Evolutionary conservation across 2,797 vertebrate species (phyloP).

Genomic region (Danio choprae): DNA sequence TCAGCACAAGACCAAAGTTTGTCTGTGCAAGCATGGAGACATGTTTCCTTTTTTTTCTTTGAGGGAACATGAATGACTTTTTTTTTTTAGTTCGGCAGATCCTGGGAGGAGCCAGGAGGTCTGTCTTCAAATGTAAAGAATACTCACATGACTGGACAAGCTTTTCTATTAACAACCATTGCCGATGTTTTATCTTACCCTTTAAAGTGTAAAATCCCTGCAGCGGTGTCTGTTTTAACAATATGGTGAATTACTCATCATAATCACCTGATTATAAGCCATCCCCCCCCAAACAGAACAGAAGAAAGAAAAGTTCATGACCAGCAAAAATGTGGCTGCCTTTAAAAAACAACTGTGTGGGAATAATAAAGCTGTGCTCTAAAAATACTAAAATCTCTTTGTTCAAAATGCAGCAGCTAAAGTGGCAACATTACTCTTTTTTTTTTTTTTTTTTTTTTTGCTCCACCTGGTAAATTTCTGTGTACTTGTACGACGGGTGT

Average conservation of each 20-base stretch:
- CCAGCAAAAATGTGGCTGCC: slow-evolving; percentile 65
- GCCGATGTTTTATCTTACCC: slow-evolving; percentile 49
- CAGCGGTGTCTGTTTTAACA: slow-evolving; percentile 72
- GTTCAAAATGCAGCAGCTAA: slow-evolving; percentile 51
- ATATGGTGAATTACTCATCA: slow-evolving; percentile 77
- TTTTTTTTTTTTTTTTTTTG: too few relatives aligned
- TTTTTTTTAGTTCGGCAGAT: slow-evolving; percentile 72
- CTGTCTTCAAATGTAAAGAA: slow-evolving; percentile 77
- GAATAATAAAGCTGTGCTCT: slow-evolving; percentile 16
- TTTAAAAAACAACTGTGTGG: slow-evolving; percentile 59
- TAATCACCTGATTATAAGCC: slow-evolving; percentile 77
- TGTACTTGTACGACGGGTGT: slow-evolving; percentile 53
- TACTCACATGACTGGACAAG: slow-evolving; percentile 82
- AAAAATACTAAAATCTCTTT: slow-evolving; percentile 16
- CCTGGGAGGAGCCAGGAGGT: slow-evolving; percentile 76
- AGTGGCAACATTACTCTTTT: neutral
- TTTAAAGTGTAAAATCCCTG: slow-evolving; percentile 66
- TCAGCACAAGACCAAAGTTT: slow-evolving; percentile 82
- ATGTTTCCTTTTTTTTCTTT: slow-evolving; percentile 73
- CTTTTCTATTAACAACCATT: slow-evolving; percentile 72
- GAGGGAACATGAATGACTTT: slow-evolving; percentile 77
- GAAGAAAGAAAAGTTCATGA: slow-evolving; percentile 74
- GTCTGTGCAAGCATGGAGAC: slow-evolving; percentile 72
- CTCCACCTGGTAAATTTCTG: slow-evolving; percentile 19
- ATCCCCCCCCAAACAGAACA: slow-evolving; percentile 74